A percentile compares a stretch with the other conserved stretches of the same genome.
Conservation (phyloP, 2,888 invertebrate genomes). For the Myopa tessellatipennis region DNA sequence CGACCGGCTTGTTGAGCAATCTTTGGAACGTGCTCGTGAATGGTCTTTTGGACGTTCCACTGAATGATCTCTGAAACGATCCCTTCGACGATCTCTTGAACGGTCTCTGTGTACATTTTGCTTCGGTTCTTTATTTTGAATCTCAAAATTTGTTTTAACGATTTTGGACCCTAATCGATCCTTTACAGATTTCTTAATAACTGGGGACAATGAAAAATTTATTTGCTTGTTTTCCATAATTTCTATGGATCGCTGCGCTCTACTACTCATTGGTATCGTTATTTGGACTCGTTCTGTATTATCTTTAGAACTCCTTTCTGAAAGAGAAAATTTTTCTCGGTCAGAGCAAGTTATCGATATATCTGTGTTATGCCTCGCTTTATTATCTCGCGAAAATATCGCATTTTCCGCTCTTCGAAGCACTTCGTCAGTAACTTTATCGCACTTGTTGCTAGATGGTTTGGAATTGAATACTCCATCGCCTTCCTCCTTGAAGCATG, state of each 20-base stretch:
- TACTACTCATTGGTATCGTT: constrained; percentile 69
- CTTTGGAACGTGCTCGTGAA: constrained; percentile 2
- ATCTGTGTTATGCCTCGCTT: constrained; percentile 81
- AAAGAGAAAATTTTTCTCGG: constrained; percentile 9
- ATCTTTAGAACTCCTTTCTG: constrained; percentile 42
- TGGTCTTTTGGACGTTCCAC: neutral
- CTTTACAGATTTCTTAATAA: constrained; percentile 73
- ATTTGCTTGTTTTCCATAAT: constrained; percentile 37
- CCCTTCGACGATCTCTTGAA: constrained; percentile 35
- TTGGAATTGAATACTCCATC: neutral
- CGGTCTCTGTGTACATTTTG: constrained; percentile 36
- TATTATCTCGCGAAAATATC: constrained; percentile 89
- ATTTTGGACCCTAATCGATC: constrained; percentile 78
- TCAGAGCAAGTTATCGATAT: constrained; percentile 76
- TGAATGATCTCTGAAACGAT: neutral
- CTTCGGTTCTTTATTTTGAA: constrained; percentile 28
- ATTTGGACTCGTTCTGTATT: constrained; percentile 67
- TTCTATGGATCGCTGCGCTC: constrained; percentile 65
- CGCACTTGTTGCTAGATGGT: constrained; percentile 60
- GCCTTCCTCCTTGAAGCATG: constrained; percentile 50
- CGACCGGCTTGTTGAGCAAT: neutral
- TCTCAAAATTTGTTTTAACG: constrained; percentile 39
- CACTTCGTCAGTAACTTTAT: constrained; percentile 86
- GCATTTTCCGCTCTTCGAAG: constrained; percentile 92
- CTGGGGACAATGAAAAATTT: neutral